A percentile compares a stretch with the other conserved stretches of the same genome.
Evolutionary conservation across 2,888 invertebrate genomes (phyloP).

Genomic region (Brachylomia viminalis): DNA sequence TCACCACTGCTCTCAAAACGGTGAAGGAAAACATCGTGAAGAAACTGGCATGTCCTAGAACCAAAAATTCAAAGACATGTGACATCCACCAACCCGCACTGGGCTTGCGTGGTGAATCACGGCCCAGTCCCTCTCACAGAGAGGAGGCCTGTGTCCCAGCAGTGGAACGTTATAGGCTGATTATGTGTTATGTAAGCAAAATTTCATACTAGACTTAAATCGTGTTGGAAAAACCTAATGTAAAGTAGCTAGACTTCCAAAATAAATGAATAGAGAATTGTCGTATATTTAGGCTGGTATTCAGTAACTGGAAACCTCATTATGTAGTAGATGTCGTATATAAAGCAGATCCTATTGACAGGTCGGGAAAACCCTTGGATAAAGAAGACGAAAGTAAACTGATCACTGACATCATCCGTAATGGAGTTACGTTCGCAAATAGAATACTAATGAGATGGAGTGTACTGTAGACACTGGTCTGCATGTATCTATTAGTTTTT

Average conservation of each 20-base stretch:
- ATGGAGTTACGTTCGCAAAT: conserved; percentile 35
- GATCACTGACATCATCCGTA: conserved; percentile 55
- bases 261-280: conserved; percentile 22
- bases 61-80: no score
- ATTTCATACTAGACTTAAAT: background rate
- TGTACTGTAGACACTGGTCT: conserved; percentile 8
- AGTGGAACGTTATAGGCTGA: no score
- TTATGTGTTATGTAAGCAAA: no score
- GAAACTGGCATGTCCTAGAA: no score
- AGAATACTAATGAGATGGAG: conserved; percentile 53
- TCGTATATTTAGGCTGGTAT: conserved; percentile 4
- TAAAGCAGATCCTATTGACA: conserved; percentile 47
- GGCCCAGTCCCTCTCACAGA: no score
- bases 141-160: no score
- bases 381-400: conserved; percentile 53
- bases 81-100: no score
- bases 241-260: conserved; percentile 19
- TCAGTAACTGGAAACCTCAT: conserved; percentile 35
- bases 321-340: conserved; percentile 34
- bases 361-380: conserved; percentile 49
- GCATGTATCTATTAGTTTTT: background rate
- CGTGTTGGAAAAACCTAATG: conserved; percentile 6
- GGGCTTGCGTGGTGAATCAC: no score
- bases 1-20: no score
- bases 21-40: no score